phyloP scores from a whole-genome alignment of 2,888 invertebrate species.

The Dione juno region DNA sequence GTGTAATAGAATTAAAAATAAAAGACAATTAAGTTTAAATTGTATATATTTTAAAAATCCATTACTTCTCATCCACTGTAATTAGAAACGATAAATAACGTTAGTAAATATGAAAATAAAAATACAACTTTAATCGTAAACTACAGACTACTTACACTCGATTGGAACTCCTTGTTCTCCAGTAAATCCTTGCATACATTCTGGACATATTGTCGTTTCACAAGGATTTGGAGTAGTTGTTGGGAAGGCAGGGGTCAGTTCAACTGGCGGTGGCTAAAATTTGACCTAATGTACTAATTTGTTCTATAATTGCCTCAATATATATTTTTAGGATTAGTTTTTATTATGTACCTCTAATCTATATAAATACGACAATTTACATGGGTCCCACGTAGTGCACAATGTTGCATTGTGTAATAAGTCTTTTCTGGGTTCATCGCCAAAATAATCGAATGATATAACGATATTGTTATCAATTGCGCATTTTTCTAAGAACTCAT shows the following conservation, averaged over 20 bases:
- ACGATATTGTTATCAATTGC: slow-evolving; percentile 77
- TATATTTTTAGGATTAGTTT: no score
- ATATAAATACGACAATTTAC: slow-evolving; percentile 73
- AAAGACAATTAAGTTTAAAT: not conserved
- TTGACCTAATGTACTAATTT: slow-evolving; percentile 16
- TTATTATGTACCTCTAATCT: slow-evolving; percentile 66
- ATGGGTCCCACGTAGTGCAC: slow-evolving; percentile 77
- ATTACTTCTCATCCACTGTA: slow-evolving; percentile 26
- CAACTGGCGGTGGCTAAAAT: slow-evolving; percentile 70
- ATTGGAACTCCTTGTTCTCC: slow-evolving; percentile 57
- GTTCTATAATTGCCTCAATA: no score
- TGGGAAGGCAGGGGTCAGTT: slow-evolving; percentile 69
- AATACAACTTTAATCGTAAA: not conserved
- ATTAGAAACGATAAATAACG: not conserved
- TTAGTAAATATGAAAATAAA: not conserved
- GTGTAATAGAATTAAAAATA: no score
- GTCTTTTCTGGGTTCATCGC: slow-evolving; percentile 77
- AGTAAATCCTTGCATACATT: slow-evolving; percentile 67
- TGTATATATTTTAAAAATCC: not conserved
- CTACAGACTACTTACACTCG: slow-evolving; percentile 51
- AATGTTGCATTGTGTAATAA: slow-evolving; percentile 76
- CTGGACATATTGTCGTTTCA: slow-evolving; percentile 71
- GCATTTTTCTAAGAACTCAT: slow-evolving; percentile 66
- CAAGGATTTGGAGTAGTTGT: slow-evolving; percentile 71
- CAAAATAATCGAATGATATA: slow-evolving; percentile 76